Conservation (phyloP, 2,888 invertebrate genomes). For the Cecidostiba fungosa region DNA sequence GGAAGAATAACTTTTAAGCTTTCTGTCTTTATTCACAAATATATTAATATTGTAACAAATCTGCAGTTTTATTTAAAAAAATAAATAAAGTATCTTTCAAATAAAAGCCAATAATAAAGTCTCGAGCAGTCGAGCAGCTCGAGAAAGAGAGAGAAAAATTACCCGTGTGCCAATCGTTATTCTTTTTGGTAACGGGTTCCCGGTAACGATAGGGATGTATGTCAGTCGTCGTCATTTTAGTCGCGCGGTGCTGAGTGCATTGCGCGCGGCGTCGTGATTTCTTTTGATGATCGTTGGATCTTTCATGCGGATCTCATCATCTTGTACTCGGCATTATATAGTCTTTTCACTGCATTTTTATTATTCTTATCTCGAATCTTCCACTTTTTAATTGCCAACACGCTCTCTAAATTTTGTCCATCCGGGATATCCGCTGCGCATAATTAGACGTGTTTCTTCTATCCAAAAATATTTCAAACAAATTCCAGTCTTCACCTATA, state of each 20-base stretch:
- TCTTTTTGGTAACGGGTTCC: neutral
- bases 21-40: neutral
- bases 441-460: too few species aligned
- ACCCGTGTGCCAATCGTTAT: neutral
- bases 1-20: neutral
- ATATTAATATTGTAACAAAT: too few species aligned
- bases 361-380: slow-evolving; percentile 9
- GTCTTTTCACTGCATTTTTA: slow-evolving; percentile 23
- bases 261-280: neutral
- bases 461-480: too few species aligned
- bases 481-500: neutral
- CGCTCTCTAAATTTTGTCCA: neutral
- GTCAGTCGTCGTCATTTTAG: neutral
- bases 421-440: neutral
- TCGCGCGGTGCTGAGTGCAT: neutral
- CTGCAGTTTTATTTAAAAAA: neutral
- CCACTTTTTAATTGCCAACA: slow-evolving; percentile 31
- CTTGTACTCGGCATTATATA: neutral
- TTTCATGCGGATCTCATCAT: neutral
- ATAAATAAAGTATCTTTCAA: neutral
- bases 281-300: slow-evolving; percentile 27
- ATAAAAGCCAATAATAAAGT: slow-evolving; percentile 1
- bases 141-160: neutral
- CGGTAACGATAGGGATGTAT: slow-evolving; percentile 12
- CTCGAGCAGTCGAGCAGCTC: neutral